These are phyloP conservation scores for Craseonycteris thonglongyai DNA, from an alignment of 2,113 vertebrate species.

Conservation along the genomic window DNA sequence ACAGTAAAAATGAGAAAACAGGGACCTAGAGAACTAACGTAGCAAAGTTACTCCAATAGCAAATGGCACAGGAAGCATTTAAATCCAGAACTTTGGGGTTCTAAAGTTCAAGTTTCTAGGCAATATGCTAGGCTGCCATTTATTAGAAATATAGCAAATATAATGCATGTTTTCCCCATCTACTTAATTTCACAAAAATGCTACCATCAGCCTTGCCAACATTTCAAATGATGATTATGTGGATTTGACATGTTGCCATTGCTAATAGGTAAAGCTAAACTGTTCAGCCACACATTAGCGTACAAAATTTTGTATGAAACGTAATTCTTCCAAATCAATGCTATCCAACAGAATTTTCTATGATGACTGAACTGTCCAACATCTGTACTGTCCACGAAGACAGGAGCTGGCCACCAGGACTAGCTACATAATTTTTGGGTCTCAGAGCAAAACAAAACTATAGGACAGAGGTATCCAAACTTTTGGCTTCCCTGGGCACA, in stretches of 20 bases:
- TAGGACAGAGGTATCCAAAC: too few species aligned
- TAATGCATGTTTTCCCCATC: background rate
- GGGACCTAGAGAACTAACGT: background rate
- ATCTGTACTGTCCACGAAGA: background rate
- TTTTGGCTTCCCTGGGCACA: too few species aligned
- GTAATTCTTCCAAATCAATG: background rate
- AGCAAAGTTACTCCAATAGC: background rate
- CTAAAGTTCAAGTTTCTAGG: background rate
- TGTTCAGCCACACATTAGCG: fast-evolving
- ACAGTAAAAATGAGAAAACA: background rate
- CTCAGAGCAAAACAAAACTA: background rate
- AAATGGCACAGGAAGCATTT: background rate
- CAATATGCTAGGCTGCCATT: background rate
- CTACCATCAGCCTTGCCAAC: background rate
- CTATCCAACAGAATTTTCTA: background rate
- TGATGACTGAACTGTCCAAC: fast-evolving
- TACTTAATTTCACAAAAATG: background rate
- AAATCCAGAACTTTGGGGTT: background rate
- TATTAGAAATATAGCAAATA: background rate
- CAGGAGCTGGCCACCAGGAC: background rate
- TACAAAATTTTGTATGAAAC: background rate
- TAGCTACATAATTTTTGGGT: background rate
- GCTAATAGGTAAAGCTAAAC: fast-evolving
- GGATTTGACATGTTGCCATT: fast-evolving
- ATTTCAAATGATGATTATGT: background rate